A percentile compares a stretch with the other conserved stretches of the same genome.
Evolutionary conservation across 92 coral and sea anemone species (phyloP).

Genomic region (Nematostella vectensis): DNA sequence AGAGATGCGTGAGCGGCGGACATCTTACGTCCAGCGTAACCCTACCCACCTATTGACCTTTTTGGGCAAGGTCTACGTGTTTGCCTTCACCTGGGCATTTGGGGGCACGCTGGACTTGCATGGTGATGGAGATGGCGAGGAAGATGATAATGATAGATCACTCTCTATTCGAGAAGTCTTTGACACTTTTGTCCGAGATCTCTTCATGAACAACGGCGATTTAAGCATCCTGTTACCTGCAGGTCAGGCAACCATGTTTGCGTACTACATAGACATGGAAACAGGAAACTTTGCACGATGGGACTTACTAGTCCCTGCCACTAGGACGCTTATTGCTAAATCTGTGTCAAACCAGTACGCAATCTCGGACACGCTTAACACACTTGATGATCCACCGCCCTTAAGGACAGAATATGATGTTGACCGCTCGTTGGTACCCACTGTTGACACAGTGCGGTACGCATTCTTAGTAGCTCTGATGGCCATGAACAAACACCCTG

Average conservation of each 20-base stretch:
- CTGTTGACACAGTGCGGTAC: constrained; percentile 82
- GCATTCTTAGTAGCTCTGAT: constrained; percentile 70
- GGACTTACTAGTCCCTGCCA: constrained; percentile 72
- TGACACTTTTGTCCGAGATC: constrained; percentile 61
- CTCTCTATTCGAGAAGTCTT: constrained; percentile 40
- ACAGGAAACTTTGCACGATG: constrained; percentile 76
- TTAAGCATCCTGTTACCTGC: constrained; percentile 52
- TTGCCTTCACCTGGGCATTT: constrained; percentile 93
- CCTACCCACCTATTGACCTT: constrained; percentile 48
- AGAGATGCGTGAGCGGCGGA: constrained; percentile 14
- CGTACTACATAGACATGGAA: constrained; percentile 81
- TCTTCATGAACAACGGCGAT: constrained; percentile 34
- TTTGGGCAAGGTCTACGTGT: constrained; percentile 68
- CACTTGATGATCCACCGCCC: constrained; percentile 54
- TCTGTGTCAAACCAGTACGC: constrained; percentile 77
- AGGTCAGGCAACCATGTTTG: constrained; percentile 64
- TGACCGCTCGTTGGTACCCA: constrained; percentile 83
- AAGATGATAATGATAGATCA: constrained; percentile 13
- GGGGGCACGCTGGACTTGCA: constrained; percentile 64
- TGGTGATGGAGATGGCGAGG: constrained; percentile 40
- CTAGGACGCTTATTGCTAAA: constrained; percentile 81
- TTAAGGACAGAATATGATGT: constrained; percentile 37
- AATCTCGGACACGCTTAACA: constrained; percentile 49
- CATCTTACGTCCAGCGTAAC: constrained; percentile 52
- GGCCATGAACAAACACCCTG: constrained; percentile 69